Evolutionary conservation across 2,113 vertebrate species (phyloP).

Genomic region (Perca schrenkii): DNA sequence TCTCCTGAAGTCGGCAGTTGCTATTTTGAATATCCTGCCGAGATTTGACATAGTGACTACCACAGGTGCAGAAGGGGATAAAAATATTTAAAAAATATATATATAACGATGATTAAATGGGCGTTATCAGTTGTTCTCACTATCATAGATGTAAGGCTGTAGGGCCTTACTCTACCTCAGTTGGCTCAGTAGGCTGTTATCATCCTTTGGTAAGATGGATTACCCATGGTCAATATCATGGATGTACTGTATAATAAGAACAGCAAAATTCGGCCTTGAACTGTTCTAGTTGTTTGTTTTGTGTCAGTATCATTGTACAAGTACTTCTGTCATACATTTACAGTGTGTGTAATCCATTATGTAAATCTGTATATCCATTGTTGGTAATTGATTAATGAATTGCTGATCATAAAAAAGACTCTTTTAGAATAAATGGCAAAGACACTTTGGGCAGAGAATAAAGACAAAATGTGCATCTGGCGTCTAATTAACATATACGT

Average conservation of each 20-base stretch:
- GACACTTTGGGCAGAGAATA: not conserved
- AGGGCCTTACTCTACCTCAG: too few species aligned
- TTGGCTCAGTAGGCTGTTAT: too few species aligned
- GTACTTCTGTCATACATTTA: not conserved
- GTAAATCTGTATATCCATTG: not conserved
- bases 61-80: not conserved
- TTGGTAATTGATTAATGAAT: not conserved
- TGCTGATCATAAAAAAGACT: not conserved
- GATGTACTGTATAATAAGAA: too few species aligned
- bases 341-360: not conserved
- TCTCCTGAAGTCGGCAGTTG: not conserved
- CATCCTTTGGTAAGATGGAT: too few species aligned
- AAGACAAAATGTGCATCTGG: not conserved
- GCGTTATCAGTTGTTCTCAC: too few species aligned
- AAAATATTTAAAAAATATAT: not conserved
- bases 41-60: conserved; percentile 6
- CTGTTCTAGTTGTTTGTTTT: not conserved
- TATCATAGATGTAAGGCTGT: too few species aligned
- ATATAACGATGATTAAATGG: not conserved
- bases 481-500: not conserved
- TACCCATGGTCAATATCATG: too few species aligned
- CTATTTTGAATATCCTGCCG: not conserved
- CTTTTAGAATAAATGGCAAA: not conserved
- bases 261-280: not conserved
- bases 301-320: not conserved